Evolutionary conservation across 2,888 invertebrate species (phyloP), one percentile per base, ranked within the genome.

Genomic region (Drosophila neotestacea): DNA sequence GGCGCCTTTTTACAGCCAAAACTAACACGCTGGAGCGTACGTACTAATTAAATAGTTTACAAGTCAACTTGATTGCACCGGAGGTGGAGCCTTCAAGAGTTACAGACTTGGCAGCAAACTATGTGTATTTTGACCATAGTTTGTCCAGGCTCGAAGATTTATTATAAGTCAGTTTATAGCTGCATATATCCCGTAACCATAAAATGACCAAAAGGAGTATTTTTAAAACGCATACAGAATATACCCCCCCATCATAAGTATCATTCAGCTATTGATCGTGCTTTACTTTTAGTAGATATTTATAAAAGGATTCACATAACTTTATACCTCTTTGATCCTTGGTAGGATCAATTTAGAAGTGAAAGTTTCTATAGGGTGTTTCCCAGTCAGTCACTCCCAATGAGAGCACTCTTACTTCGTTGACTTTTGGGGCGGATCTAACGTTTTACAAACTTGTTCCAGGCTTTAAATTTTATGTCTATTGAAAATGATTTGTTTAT

Each of bases 1-100:
- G 85, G 89, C 89, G 75, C 82, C 87, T 89, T 85, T 85, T 75
- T 87, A 76, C 69, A 72, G 72, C 85, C 85, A 85, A 89, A 89
- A 70, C 81, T 73, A 85, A 88, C 88, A 75, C 83, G 77, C 63
- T 79, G 64, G 63, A 78, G 70, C 70, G 73, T 75, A 82, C 77
- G 77, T 88, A 88, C 89, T 89, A 86, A 89, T 86, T 86, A 86
- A 86, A 89, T 80, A 79, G 81, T 85, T 89, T 85, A 87, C 89
- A 88, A 88, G 80, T 84, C 87, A 79, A 68, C 73, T 74, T 70
- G 74, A 85, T 84, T 84, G 74, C 75, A 51, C 54, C 59, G 61
- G 54, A 63, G 67, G 60, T 58, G 77, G 71, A 46, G 63, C 42
- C 60, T 50, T 11, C 41, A 22, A 60, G 36, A 32, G 28, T 59